Evolutionary conservation across 2,113 vertebrate species (phyloP), one percentile per base, ranked within the genome.

Genomic region (Vimba vimba): DNA sequence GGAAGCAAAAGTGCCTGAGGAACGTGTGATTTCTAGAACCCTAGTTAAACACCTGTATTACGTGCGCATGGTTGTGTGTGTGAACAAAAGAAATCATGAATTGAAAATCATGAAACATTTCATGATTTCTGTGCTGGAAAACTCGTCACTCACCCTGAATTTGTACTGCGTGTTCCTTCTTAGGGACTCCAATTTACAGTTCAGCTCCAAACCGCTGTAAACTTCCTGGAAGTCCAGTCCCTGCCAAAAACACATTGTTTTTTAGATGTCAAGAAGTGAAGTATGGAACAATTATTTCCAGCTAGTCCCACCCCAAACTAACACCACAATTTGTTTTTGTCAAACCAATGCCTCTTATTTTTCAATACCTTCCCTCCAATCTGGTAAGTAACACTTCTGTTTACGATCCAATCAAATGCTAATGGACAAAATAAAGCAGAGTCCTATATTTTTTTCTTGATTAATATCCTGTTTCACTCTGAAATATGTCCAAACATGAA

Each of bases 101-200:
- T 15, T 50, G 17, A 52, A 33, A 33, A 33, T 33, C 33, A 33
- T 33, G 33, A 33, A 0, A 4, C 33, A 5, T 15, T 0, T 5
- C 4, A 15, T 17, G 50, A 17, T 52, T 17, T 52, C 10, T 25
- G 23, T 25, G 23, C 19, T 45, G 59, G 33, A 45, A 36, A 47
- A 62, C 2, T 15, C 25, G 13, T 66, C 25, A 90, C 94, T 95
- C 93, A 99, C 98, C 96, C 98, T 97, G 95, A 99, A 99, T 96
- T 97, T 98, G 95, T 99, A 99, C 94, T 97, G 97, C 64, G 97
- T 98, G 94, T 97, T 99, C 94, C 98, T 97, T 95, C 96, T 96
- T 92, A 99, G 96, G 92, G 96, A 96, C 92, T 97, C 97, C 95
- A 99, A 97, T 95, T 96, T 99, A 96, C 96, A 97, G 91, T 95